A percentile compares a stretch with the other conserved stretches of the same genome.
These are phyloP conservation scores for Chrysolina oricalcia DNA, from an alignment of 2,888 invertebrate species.

Conservation along the genomic window DNA sequence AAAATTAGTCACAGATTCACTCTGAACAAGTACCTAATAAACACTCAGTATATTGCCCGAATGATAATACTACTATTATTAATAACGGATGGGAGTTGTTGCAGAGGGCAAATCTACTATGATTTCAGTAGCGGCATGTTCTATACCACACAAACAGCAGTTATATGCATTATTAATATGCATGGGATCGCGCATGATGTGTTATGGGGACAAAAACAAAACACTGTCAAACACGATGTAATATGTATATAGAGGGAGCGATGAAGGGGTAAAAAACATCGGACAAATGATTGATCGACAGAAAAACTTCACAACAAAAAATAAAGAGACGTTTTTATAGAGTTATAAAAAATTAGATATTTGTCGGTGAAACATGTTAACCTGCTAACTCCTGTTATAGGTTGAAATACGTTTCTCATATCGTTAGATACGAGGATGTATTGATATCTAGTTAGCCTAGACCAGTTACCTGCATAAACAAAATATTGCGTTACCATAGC, in stretches of 20 bases:
- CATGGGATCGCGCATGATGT: background rate
- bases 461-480: too few relatives aligned
- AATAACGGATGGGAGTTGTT: background rate
- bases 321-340: too few relatives aligned
- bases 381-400: too few relatives aligned
- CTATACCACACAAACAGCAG: background rate
- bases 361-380: too few relatives aligned
- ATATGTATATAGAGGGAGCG: background rate
- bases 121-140: slow-evolving; percentile 5
- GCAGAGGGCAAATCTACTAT: background rate
- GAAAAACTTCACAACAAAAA: background rate
- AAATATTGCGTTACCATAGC: too few relatives aligned
- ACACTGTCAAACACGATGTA: background rate
- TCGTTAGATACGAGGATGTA: too few relatives aligned
- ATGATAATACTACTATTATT: background rate
- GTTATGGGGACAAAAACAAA: background rate
- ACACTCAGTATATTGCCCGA: background rate
- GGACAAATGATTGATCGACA: background rate
- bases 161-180: background rate
- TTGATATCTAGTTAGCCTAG: too few relatives aligned
- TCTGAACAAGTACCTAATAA: too few relatives aligned
- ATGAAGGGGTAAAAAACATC: background rate
- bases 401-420: too few relatives aligned
- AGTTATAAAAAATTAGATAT: too few relatives aligned
- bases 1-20: too few relatives aligned